These are phyloP conservation scores for Globicephala melas DNA, from an alignment of 2,113 vertebrate species.

Conservation along the genomic window DNA sequence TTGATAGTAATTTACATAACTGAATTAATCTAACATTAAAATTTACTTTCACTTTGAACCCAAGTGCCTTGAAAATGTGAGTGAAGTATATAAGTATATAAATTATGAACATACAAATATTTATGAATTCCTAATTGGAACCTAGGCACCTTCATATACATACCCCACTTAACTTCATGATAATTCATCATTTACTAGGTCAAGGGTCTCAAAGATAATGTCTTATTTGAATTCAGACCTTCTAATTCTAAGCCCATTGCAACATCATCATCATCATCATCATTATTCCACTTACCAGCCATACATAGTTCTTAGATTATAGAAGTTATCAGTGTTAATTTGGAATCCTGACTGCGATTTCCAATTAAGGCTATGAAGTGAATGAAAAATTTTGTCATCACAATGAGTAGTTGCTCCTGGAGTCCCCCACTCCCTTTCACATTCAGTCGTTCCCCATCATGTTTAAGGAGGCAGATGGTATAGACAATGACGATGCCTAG, in stretches of 20 bases:
- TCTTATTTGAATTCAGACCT: background rate
- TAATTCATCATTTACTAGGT: background rate
- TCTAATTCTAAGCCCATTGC: background rate
- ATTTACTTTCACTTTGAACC: constrained; percentile 32
- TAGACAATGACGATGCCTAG: background rate
- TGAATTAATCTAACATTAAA: constrained; percentile 36
- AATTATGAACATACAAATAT: constrained; percentile 33
- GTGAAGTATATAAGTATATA: background rate
- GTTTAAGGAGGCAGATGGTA: background rate
- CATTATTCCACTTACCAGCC: background rate
- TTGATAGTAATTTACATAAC: constrained; percentile 40
- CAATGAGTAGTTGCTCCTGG: background rate
- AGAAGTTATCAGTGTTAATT: background rate
- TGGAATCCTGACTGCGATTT: background rate
- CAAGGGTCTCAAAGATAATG: background rate
- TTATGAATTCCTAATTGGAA: constrained; percentile 32
- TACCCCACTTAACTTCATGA: background rate
- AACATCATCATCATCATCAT: background rate
- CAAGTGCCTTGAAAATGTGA: constrained; percentile 37
- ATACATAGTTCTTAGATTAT: background rate
- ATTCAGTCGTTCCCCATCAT: background rate
- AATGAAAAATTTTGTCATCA: background rate
- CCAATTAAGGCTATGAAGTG: background rate
- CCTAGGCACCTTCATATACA: background rate
- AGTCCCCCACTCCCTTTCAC: background rate